These are phyloP conservation scores for Arctia plantaginis DNA, from an alignment of 2,888 invertebrate genomes.

Conservation along the genomic window DNA sequence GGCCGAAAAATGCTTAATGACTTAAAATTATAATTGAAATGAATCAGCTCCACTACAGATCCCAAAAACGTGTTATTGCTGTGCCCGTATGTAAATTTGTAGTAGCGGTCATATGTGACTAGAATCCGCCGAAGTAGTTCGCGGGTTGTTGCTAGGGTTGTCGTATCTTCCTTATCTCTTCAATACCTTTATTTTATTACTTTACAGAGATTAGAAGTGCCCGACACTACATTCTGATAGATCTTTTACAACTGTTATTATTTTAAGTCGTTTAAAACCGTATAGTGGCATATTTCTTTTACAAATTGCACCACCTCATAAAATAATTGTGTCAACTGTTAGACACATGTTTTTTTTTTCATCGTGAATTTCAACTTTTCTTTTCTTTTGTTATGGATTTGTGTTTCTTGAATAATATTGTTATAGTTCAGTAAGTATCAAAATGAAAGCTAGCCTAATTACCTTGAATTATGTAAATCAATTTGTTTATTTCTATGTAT, in stretches of 20 bases:
- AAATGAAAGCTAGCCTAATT: slow-evolving; percentile 33
- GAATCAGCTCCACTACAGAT: not conserved
- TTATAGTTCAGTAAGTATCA: not conserved
- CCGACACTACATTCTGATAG: not conserved
- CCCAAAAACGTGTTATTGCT: not conserved
- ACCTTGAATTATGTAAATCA: slow-evolving; percentile 44
- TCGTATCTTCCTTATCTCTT: too few species aligned
- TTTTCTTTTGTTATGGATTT: not conserved
- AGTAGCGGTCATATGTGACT: not conserved
- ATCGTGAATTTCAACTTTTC: too few species aligned
- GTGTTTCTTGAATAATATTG: not conserved
- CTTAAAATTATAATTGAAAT: too few species aligned
- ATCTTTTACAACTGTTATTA: not conserved
- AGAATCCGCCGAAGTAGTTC: too few species aligned
- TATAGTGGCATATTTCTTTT: not conserved
- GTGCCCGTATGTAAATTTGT: not conserved
- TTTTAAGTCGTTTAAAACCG: not conserved
- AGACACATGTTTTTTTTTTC: too few species aligned
- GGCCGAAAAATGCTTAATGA: too few species aligned
- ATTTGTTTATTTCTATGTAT: slow-evolving; percentile 38
- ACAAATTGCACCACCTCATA: too few species aligned
- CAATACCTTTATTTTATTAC: not conserved
- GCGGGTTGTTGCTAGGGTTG: not conserved
- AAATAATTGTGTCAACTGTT: too few species aligned
- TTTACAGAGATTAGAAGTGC: not conserved